A percentile compares a stretch with the other conserved stretches of the same genome.
Conservation (phyloP, 2,113 vertebrate genomes). For the Dolichallabes microphthalmus region DNA sequence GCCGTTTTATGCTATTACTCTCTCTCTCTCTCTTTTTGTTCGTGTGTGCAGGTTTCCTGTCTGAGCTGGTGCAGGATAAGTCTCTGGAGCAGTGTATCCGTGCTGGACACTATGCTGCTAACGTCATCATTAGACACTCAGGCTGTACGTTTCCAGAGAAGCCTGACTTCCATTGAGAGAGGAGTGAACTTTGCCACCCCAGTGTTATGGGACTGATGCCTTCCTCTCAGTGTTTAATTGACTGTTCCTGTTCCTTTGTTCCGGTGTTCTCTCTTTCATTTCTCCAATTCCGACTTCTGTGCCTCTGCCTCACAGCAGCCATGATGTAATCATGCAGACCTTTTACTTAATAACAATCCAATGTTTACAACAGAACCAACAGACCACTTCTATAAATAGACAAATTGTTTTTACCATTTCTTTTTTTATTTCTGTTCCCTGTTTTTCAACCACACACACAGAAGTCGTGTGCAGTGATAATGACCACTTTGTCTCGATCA, state of each 20-base stretch:
- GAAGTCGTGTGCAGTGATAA: constrained; percentile 7
- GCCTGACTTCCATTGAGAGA: constrained; percentile 86
- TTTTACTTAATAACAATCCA: constrained; percentile 36
- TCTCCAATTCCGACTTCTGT: constrained; percentile 64
- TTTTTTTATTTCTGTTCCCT: background rate
- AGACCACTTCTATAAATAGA: constrained; percentile 23
- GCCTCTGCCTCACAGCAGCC: constrained; percentile 60
- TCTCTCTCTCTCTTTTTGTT: background rate
- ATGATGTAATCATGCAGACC: constrained; percentile 34
- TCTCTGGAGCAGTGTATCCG: constrained; percentile 84
- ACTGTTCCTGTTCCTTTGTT: constrained; percentile 19
- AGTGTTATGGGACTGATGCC: constrained; percentile 34
- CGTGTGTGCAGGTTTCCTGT: constrained; percentile 84
- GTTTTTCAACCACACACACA: background rate
- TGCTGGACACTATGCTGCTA: constrained; percentile 92
- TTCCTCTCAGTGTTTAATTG: constrained; percentile 34
- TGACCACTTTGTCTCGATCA: constrained; percentile 31
- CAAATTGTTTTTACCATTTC: background rate
- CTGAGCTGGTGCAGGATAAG: constrained; percentile 85
- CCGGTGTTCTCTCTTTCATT: constrained; percentile 12
- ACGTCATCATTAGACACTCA: constrained; percentile 83
- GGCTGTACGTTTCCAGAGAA: constrained; percentile 98
- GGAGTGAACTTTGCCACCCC: constrained; percentile 34
- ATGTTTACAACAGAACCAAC: constrained; percentile 39
- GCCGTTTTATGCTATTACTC: background rate